phyloP scores from a whole-genome alignment of 2,113 vertebrate genomes.

The Spilogale gracilis region DNA sequence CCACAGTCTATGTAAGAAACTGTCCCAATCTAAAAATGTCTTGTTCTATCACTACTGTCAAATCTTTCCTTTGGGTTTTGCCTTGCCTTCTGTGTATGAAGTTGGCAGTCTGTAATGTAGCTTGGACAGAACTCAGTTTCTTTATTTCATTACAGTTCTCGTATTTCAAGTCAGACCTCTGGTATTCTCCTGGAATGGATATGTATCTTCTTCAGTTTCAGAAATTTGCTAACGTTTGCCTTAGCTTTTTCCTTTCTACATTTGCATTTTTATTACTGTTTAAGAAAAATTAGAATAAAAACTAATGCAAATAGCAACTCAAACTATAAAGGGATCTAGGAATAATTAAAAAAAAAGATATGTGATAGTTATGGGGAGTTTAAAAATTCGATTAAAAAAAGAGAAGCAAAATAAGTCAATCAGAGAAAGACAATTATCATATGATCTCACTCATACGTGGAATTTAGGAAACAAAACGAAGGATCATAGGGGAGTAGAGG shows the following conservation, averaged over 20 bases:
- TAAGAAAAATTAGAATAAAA: conserved; percentile 15
- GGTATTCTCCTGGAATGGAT: neutral
- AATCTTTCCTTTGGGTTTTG: neutral
- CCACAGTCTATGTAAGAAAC: neutral
- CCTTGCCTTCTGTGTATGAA: neutral
- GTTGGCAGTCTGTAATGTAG: neutral
- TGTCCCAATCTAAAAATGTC: neutral
- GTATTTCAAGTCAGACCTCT: neutral
- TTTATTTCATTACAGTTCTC: neutral
- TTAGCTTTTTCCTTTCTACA: neutral
- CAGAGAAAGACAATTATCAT: neutral
- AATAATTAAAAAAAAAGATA: neutral
- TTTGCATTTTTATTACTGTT: neutral
- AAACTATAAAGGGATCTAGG: neutral
- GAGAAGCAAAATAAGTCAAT: neutral
- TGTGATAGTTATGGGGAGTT: neutral
- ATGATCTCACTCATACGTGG: neutral
- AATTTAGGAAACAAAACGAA: neutral
- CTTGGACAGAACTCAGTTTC: neutral
- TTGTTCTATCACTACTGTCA: neutral
- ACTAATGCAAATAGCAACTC: neutral
- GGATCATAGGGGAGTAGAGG: neutral
- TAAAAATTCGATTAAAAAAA: conserved; percentile 12
- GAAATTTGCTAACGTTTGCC: no score
- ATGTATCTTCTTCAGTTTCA: neutral